Evolutionary conservation across 2,113 vertebrate species (phyloP), one percentile per base, ranked within the genome.

Genomic region (Condylura cristata): DNA sequence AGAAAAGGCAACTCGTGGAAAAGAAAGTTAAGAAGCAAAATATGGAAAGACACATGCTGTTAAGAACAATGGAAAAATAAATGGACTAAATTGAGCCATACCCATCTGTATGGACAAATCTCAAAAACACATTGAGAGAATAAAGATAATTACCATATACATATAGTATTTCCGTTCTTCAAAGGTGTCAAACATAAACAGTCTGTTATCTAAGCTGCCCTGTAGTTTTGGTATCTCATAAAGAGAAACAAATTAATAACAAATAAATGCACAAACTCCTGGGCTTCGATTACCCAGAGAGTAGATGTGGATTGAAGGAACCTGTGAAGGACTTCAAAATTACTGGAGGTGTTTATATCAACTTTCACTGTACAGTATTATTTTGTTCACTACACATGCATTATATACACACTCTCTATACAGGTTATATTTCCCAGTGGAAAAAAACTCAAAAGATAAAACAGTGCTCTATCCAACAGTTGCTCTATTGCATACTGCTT

Each of bases 91-190:
- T 79, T 14, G 61, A 83, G 34, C 8, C 86, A 44, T 6, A 85
- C 28, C 60, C 3, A 74, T 51, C 26, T 46, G n/a, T 88, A 93
- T 39, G 10, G 6, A 48, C 61, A 79, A 91, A 85, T 68, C 26
- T 86, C 39, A 93, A 78, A 96, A 82, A 22, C 28, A 76, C 11
- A 26, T n/a, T 91, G 30, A 91, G 5, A 46, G 63, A 74, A 93
- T 41, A 94, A 60, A 80, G 6, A 24, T 86, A 74, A 61, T 65
- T 70, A 76, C 34, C 71, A 20, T 82, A 60, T 66, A 68, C 2
- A 53, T n/a, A 44, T 28, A 68, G 3, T 6, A 79, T 48, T 75
- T 37, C 58, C 20, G 65, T 75, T 89, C 20, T 76, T 86, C 46
- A 34, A 12, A 78, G 92, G 34, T 56, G 9, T 44, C 44, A 44